Evolutionary conservation across 2,113 vertebrate species (phyloP).

Genomic region (Clarias macrocephalus): DNA sequence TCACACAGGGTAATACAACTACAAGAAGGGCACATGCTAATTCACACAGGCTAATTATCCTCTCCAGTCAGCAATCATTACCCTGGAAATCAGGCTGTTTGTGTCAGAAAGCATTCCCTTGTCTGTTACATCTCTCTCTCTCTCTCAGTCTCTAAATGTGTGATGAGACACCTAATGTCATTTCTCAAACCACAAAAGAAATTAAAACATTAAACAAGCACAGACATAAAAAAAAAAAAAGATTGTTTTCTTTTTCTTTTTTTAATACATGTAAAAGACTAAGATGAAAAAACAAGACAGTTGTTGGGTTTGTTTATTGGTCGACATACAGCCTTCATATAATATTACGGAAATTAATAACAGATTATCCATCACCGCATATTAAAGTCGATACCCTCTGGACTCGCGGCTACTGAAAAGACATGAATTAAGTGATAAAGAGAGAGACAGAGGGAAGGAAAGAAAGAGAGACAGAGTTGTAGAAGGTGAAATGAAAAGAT

Average conservation of each 20-base stretch:
- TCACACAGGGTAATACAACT: neutral
- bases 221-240: neutral
- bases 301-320: neutral
- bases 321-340: neutral
- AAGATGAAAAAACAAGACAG: neutral
- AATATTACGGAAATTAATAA: neutral
- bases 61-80: slow-evolving; percentile 10
- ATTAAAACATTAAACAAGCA: slow-evolving; percentile 19
- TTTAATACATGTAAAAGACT: neutral
- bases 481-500: neutral
- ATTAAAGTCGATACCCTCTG: neutral
- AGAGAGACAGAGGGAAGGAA: neutral
- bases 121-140: neutral
- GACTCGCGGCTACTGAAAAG: neutral
- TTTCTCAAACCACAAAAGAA: neutral
- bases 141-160: neutral
- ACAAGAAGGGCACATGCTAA: slow-evolving; percentile 4
- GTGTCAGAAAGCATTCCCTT: slow-evolving; percentile 12
- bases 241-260: neutral
- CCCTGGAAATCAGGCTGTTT: slow-evolving; percentile 24
- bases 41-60: slow-evolving; percentile 21
- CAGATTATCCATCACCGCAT: neutral
- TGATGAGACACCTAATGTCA: neutral
- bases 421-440: neutral
- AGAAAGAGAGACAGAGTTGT: neutral